Conservation (phyloP, 1,140 invertebrate species). For the Homalodisca vitripennis region DNA sequence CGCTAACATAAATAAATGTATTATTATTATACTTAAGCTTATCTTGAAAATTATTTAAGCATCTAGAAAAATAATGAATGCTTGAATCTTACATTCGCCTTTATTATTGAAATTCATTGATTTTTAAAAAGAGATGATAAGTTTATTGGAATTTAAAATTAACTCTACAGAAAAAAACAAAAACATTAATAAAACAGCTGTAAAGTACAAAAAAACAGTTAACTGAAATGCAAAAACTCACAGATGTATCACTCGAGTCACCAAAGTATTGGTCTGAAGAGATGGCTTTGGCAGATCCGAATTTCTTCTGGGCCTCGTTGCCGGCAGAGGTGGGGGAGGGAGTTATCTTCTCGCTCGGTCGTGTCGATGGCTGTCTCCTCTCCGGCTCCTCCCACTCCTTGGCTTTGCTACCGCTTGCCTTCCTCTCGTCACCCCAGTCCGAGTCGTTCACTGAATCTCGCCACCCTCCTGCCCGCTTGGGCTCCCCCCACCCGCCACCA, state of each 20-base stretch:
- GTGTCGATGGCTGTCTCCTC: constrained; percentile 12
- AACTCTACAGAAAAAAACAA: too few relatives aligned
- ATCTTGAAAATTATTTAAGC: too few relatives aligned
- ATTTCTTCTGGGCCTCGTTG: constrained; percentile 82
- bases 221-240: constrained; percentile 26
- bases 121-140: too few relatives aligned
- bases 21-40: too few relatives aligned
- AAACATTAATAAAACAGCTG: too few relatives aligned
- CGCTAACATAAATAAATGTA: too few relatives aligned
- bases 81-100: too few relatives aligned
- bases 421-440: constrained; percentile 13
- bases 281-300: constrained; percentile 95
- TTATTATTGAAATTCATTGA: too few relatives aligned
- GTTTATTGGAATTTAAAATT: too few relatives aligned
- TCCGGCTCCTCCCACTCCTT: constrained; percentile 24
- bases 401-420: neutral
- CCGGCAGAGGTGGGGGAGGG: too few relatives aligned
- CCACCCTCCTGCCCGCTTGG: neutral
- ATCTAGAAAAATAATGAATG: too few relatives aligned
- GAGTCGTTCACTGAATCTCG: constrained; percentile 9
- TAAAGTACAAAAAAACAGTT: too few relatives aligned
- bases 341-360: neutral
- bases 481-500: neutral
- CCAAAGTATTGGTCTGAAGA: constrained; percentile 96
- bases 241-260: constrained; percentile 53